Conservation (phyloP, 2,888 invertebrate species). For the Ophonus ardosiacus region DNA sequence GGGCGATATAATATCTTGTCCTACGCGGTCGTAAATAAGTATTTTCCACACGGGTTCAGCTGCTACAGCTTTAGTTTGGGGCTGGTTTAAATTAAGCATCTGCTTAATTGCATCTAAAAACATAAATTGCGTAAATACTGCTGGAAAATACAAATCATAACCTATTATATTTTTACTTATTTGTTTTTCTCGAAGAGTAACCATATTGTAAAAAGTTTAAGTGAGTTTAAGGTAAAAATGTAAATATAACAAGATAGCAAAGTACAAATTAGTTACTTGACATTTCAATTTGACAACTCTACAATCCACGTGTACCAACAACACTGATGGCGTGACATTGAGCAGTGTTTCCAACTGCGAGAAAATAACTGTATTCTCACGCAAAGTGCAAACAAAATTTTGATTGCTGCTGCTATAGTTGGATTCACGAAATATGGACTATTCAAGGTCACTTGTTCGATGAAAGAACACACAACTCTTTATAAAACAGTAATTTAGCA, state of each 20-base stretch:
- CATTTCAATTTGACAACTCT: slow-evolving; percentile 58
- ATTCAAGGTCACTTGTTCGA: too few relatives aligned
- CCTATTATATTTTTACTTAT: slow-evolving; percentile 77
- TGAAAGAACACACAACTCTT: too few relatives aligned
- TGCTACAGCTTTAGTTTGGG: slow-evolving; percentile 85
- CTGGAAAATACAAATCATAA: background rate
- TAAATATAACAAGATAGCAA: background rate
- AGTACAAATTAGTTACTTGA: slow-evolving; percentile 32
- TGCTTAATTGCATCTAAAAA: slow-evolving; percentile 91
- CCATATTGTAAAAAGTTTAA: slow-evolving; percentile 76
- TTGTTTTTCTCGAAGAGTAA: slow-evolving; percentile 84
- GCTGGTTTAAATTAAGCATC: slow-evolving; percentile 95
- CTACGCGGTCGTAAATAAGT: slow-evolving; percentile 95
- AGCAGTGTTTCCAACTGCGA: slow-evolving; percentile 8
- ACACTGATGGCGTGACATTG: background rate
- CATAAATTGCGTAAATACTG: slow-evolving; percentile 8
- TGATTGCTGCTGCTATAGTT: too few relatives aligned
- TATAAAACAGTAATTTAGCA: too few relatives aligned
- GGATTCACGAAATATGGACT: too few relatives aligned
- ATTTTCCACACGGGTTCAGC: slow-evolving; percentile 98
- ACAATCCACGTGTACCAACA: slow-evolving; percentile 57
- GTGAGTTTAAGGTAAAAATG: background rate
- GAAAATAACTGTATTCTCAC: too few relatives aligned
- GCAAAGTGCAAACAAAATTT: too few relatives aligned
- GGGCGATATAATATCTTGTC: slow-evolving; percentile 99